Base-by-base conservation (phyloP, 2,113 vertebrate genomes). In the Callopanchax toddi region DNA sequence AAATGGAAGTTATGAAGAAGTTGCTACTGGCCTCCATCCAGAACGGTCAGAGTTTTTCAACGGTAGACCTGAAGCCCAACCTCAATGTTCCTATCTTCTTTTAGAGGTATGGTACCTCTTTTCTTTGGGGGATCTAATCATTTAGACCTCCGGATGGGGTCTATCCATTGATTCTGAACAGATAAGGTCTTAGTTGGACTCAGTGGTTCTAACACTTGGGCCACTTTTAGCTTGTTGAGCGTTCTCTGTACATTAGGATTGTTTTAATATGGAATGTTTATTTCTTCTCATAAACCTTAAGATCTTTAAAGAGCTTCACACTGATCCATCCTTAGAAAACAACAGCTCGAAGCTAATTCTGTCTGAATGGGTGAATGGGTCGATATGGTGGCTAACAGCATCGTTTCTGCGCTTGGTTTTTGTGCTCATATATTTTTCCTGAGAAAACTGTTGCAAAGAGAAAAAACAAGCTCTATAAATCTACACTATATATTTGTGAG, bases 401-500 rank as follows among this genome's bases (percentile, higher is more conserved):
- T 58, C 20, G 20, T 25, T 36, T 63, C 44, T 81, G 40, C 59
- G 58, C n/a, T n/a, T n/a, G n/a, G 37, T 67, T 65, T 61, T 67
- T 64, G 54, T 71, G 64, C 51, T 66, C 26, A 61, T 86, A 67
- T 82, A 78, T 84, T 87, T 86, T 86, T 84, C 74, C 60, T 62
- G 40, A 68, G 32, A 49, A 71, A 73, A 15, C 54, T 60, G 68
- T 61, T 63, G 40, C 42, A 65, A 62, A 21, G 40, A 57, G 3
- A 20, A 42, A n/a, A 32, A 64, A 60, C 57, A 45, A 59, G 46
- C 29, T 61, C 44, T 67, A 71, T 67, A 73, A 67, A 82, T 75
- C 5, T 72, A 70, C 75, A 13, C 2, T 85, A 76, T 90, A 86
- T 89, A 89, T 87, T 88, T 86, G 65, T 83, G 79, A 82, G 76